phyloP scores from a whole-genome alignment of 2,888 invertebrate species.

The Drosophila planitibia region DNA sequence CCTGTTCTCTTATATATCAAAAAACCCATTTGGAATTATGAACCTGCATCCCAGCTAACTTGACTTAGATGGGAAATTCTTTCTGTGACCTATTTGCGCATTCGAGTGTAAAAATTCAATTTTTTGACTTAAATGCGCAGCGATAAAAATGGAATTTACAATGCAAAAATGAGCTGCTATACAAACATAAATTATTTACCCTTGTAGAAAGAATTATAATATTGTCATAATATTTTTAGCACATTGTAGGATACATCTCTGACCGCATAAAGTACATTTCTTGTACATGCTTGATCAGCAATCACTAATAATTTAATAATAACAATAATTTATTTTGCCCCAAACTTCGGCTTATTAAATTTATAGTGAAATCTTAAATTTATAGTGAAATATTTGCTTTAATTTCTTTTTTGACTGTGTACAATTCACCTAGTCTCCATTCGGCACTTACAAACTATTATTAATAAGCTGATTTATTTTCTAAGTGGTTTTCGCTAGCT shows the following conservation, averaged over 20 bases:
- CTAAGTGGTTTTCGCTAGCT: constrained; percentile 8
- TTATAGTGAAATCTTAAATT: neutral
- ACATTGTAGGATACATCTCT: too few species aligned
- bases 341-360: too few species aligned
- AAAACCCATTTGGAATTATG: neutral
- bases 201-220: neutral
- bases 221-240: neutral
- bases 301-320: neutral
- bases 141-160: neutral
- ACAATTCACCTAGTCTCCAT: neutral
- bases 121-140: neutral
- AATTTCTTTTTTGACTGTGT: neutral
- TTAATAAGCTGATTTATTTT: neutral
- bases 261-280: neutral
- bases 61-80: neutral
- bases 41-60: neutral
- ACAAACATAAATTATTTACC: neutral
- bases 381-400: neutral
- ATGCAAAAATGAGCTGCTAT: neutral
- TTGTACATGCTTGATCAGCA: neutral
- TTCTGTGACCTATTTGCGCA: neutral
- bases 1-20: neutral
- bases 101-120: neutral
- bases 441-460: neutral
- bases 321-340: neutral